Evolutionary conservation across 2,888 invertebrate species (phyloP), one percentile per base, ranked within the genome.

Genomic region (Noctua pronuba): DNA sequence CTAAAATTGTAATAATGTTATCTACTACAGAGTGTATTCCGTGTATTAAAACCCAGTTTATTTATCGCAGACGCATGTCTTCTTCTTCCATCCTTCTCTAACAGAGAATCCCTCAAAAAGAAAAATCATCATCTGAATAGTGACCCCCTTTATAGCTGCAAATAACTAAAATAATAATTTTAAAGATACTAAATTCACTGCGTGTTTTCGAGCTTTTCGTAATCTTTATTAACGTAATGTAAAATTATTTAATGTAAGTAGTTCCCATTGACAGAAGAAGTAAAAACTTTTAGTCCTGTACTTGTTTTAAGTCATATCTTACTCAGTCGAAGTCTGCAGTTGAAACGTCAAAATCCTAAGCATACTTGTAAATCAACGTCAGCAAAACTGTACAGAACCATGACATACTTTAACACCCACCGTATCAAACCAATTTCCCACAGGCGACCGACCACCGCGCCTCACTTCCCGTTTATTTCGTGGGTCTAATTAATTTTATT

Each of bases 401-500:
- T 46, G 10, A 44, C 41, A 49, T 49, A 58, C n/a, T 84, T 87
- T 74, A 76, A 68, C 60, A 67, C 73, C 66, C 81, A 62, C 52
- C 74, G 69, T 55, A 60, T 84, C 70, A 67, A 79, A 80, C 80
- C 70, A 77, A 88, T 87, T 86, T 86, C 84, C 82, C 83, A 84
- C 80, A 76, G 75, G 75, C 76, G 79, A 60, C 74, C 85, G 80
- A 79, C 89, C 89, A 83, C 89, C 88, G 83, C 75, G 76, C 58
- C 69, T 73, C 77, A 80, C 82, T 68, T 79, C 75, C 83, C 77
- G 72, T 78, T 82, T 79, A 84, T 79, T 77, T 74, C 77, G 69
- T 31, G 65, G 73, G 71, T 76, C 73, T 83, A 84, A 88, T 89
- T 89, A 83, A 86, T 88, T 87, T 83, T 83, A 84, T 87, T 77